These are phyloP conservation scores for Pinna nobilis DNA, from an alignment of 1,140 invertebrate genomes.

Conservation along the genomic window DNA sequence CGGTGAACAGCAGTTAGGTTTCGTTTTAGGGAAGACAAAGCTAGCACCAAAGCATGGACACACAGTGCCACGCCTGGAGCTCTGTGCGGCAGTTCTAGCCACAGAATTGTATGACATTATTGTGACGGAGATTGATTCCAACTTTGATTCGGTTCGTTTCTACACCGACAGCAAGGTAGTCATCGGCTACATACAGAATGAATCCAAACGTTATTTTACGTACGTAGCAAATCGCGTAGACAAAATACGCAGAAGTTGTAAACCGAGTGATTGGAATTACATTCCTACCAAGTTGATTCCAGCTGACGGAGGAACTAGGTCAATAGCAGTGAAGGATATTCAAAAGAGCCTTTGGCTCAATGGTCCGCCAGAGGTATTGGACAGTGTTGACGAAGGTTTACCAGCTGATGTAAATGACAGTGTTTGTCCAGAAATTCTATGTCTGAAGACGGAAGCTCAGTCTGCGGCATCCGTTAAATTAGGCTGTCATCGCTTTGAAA, in stretches of 20 bases:
- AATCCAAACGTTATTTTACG: conserved; percentile 22
- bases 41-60: conserved; percentile 27
- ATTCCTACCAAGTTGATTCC: conserved; percentile 21
- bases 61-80: conserved; percentile 37
- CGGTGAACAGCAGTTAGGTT: conserved; percentile 3
- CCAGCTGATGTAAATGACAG: neutral
- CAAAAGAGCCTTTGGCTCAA: conserved; percentile 14
- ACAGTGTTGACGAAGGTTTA: neutral
- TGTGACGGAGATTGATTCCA: conserved; percentile 7
- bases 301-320: conserved; percentile 16
- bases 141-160: conserved; percentile 1
- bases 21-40: conserved; percentile 33
- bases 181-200: conserved; percentile 34
- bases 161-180: conserved; percentile 33
- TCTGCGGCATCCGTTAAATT: neutral
- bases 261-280: conserved; percentile 23
- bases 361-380: neutral
- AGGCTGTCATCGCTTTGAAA: conserved; percentile 1
- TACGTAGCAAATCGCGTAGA: conserved; percentile 30
- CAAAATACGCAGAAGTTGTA: neutral
- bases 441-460: neutral
- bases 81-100: conserved; percentile 35
- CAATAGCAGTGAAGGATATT: neutral
- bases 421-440: neutral
- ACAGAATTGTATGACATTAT: conserved; percentile 13